Evolutionary conservation across 2,113 vertebrate species (phyloP).

Genomic region (Callaeas wilsoni): DNA sequence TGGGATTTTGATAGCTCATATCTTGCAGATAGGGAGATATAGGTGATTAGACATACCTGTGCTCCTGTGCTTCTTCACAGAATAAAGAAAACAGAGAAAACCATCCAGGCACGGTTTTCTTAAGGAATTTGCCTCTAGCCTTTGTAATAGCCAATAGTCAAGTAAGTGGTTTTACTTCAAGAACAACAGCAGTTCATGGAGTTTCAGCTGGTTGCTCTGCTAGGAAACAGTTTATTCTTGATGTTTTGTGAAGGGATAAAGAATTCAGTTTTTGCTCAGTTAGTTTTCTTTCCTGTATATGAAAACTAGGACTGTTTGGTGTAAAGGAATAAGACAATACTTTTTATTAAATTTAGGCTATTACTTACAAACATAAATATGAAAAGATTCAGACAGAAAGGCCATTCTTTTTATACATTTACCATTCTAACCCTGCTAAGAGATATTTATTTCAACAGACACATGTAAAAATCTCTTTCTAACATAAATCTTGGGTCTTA

Average conservation of each 20-base stretch:
- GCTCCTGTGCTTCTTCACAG: not conserved
- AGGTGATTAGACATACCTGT: not conserved
- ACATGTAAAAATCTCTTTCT: slow-evolving; percentile 49
- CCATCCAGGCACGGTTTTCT: not conserved
- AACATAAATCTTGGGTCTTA: slow-evolving; percentile 60
- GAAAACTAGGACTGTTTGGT: not conserved
- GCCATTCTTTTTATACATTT: not conserved
- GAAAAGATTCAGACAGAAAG: not conserved
- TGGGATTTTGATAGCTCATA: not conserved
- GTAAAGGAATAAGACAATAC: not conserved
- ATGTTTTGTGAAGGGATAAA: not conserved
- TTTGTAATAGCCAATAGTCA: not conserved
- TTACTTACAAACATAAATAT: not conserved
- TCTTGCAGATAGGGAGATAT: not conserved
- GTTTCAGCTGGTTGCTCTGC: not conserved
- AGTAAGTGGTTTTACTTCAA: not conserved
- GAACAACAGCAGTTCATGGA: not conserved
- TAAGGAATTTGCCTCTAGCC: not conserved
- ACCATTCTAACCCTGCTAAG: not conserved
- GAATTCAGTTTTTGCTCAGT: not conserved
- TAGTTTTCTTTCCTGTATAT: not conserved
- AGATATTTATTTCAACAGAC: not conserved
- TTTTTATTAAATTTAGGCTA: slow-evolving; percentile 17
- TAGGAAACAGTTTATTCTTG: not conserved
- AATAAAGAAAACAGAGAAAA: not conserved